Evolutionary conservation across 2,797 vertebrate species (phyloP).

Genomic region (Lepidocolaptes lacrymiger): DNA sequence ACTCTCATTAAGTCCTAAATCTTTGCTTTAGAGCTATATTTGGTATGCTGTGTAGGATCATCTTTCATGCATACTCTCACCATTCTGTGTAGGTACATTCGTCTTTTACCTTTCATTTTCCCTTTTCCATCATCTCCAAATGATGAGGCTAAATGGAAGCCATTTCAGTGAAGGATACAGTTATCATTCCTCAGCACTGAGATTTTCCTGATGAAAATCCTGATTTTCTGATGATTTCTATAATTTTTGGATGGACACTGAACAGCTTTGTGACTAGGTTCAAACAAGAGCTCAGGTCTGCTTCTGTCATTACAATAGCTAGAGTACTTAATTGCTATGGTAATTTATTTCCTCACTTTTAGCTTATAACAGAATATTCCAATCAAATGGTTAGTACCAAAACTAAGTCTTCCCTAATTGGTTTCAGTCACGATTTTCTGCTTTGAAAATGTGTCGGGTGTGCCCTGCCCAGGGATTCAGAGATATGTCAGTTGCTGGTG

Average conservation of each 20-base stretch:
- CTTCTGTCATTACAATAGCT: background rate
- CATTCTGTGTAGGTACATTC: background rate
- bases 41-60: background rate
- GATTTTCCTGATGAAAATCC: too few species aligned
- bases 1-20: slow-evolving; percentile 31
- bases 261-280: background rate
- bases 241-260: background rate
- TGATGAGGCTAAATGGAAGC: background rate
- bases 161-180: background rate
- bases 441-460: background rate
- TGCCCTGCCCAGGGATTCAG: background rate
- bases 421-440: background rate
- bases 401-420: background rate
- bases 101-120: background rate
- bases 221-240: background rate
- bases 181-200: background rate
- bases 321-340: background rate
- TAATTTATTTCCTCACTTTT: background rate
- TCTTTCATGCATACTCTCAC: background rate
- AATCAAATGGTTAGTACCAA: background rate
- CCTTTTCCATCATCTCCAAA: background rate
- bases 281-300: background rate
- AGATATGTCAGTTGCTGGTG: accelerated
- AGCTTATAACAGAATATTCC: background rate
- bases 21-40: slow-evolving; percentile 30